A percentile compares a stretch with the other conserved stretches of the same genome.
phyloP scores from a whole-genome alignment of 2,113 vertebrate species.

The Nannospalax galili region DNA sequence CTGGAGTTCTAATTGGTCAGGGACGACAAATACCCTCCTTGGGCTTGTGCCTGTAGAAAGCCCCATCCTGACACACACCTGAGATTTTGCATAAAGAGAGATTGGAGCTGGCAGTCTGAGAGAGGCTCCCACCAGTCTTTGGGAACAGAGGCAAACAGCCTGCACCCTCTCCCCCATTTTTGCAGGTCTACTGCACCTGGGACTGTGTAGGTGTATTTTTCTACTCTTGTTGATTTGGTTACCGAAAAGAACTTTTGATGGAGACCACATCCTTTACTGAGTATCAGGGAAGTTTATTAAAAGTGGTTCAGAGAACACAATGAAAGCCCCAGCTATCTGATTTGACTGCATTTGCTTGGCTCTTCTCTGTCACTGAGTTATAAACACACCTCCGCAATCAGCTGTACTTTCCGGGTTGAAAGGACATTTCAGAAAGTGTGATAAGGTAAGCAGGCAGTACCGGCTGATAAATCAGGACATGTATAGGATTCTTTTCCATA shows the following conservation, averaged over 20 bases:
- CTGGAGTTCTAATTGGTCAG: neutral
- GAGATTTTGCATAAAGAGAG: accelerated
- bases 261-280: conserved; percentile 90
- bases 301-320: conserved; percentile 80
- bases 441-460: neutral
- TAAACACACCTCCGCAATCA: conserved; percentile 78
- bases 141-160: conserved; percentile 46
- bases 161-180: conserved; percentile 49
- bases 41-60: neutral
- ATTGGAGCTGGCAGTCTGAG: neutral
- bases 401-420: conserved; percentile 79
- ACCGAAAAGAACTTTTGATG: conserved; percentile 87
- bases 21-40: accelerated
- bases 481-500: conserved; percentile 19
- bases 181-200: conserved; percentile 82
- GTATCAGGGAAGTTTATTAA: conserved; percentile 86
- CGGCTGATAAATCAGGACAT: conserved; percentile 24
- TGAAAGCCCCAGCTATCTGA: conserved; percentile 67
- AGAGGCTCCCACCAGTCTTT: neutral
- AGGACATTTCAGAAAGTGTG: conserved; percentile 65
- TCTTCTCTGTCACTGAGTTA: conserved; percentile 72
- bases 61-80: accelerated
- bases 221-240: conserved; percentile 87
- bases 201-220: conserved; percentile 88
- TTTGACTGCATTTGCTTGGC: conserved; percentile 60